These are phyloP conservation scores for Minunthozetes semirufus DNA, from an alignment of 2,888 invertebrate genomes.

Conservation along the genomic window DNA sequence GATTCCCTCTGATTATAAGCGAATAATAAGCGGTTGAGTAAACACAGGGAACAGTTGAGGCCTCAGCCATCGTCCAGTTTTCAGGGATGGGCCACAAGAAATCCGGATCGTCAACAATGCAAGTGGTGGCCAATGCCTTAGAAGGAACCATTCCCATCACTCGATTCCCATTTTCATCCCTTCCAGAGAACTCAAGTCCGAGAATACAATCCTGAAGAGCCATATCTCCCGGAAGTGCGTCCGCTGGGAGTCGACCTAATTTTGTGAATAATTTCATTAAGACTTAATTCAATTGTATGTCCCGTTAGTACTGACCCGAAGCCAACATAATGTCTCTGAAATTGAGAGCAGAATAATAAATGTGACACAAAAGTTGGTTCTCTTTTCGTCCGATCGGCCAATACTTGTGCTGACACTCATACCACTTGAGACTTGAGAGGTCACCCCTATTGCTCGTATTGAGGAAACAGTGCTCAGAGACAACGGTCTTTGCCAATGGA, in stretches of 20 bases:
- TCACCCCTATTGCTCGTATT: conserved; percentile 91
- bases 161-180: conserved; percentile 45
- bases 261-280: too few relatives aligned
- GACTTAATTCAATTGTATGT: neutral
- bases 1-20: conserved; percentile 51
- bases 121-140: conserved; percentile 51
- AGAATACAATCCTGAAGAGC: conserved; percentile 57
- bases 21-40: conserved; percentile 54
- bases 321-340: conserved; percentile 78
- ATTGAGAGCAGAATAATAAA: conserved; percentile 52
- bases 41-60: conserved; percentile 51
- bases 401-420: conserved; percentile 71
- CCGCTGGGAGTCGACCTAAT: conserved; percentile 81
- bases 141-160: conserved; percentile 49
- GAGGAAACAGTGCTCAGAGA: conserved; percentile 81
- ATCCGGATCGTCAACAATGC: conserved; percentile 50
- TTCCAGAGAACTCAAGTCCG: conserved; percentile 45
- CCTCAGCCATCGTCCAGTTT: conserved; percentile 49
- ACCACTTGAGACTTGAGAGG: conserved; percentile 83
- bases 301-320: conserved; percentile 64
- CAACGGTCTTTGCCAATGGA: neutral
- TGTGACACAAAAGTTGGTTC: conserved; percentile 59
- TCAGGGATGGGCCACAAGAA: conserved; percentile 57
- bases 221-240: conserved; percentile 68
- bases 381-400: conserved; percentile 49